Base-by-base conservation (phyloP, 2,888 invertebrate genomes). In the Trichopoda pennipes region DNA sequence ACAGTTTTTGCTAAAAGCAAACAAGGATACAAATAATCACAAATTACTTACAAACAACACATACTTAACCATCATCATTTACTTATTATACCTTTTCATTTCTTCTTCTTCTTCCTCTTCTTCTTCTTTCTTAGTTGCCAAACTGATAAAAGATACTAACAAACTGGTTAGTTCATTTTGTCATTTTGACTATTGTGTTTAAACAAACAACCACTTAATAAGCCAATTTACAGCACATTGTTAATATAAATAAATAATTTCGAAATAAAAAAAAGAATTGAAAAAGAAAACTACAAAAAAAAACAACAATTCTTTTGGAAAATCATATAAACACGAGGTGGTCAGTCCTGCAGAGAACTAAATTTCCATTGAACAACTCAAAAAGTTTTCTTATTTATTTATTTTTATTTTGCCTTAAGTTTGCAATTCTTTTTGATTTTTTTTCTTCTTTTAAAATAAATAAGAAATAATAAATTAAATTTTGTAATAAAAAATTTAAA, bases 131-230 rank as follows among this genome's bases (percentile, higher is more conserved):
- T 55, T 17, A 35, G 47, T 49, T 17, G 17, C 47, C 28, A 6
- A 47, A n/a, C 23, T 44, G 28, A 28, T 56, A 19, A 60, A 63
- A 19, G 19, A 74, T 35, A 64, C 16, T 53, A 56, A 78, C 47
- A 77, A 77, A 74, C 69, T 77, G 77, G 51, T 69, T 77, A 74
- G 3, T 32, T 32, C 8, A 74, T 81, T 81, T 81, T 77, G 68
- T 74, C 68, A 64, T 53, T n/a, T n/a, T 73, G 49, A 77, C 61
- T 61, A 73, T 77, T 76, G 72, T 61, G n/a, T 28, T 56, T 76
- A 76, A 77, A 81, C 60, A 78, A 72, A 66, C 69, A 51, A 49
- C 55, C 76, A 55, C 38, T 61, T 77, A 77, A 77, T 77, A 77
- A 77, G 76, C 76, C 76, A 77, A 77, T 77, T 77, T 77, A 14